Evolutionary conservation across 2,888 invertebrate species (phyloP), one percentile per base, ranked within the genome.

Genomic region (Eupithecia vulgata): DNA sequence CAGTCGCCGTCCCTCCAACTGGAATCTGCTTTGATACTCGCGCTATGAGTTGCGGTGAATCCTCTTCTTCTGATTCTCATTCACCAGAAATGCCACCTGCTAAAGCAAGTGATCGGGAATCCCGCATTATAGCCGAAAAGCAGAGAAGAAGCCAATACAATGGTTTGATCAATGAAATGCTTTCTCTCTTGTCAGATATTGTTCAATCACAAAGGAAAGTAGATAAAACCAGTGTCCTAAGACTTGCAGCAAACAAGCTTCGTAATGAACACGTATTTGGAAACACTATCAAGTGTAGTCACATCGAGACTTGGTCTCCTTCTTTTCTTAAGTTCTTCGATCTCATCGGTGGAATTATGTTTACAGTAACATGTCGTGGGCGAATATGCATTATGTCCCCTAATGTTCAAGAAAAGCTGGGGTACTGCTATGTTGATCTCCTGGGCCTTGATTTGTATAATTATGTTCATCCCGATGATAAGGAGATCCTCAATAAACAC

Each of bases 41-140:
- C 72, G 76, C 82, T 62, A 79, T 84, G 13, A 87, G 83, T 76
- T 89, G 90, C 75, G 89, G 91, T n/a, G 93, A 92, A 78, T 93
- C 75, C 21, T 70, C 92, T n/a, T 92, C 93, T 15, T 92, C 91
- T 1, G 93, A 93, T 74, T 90, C 93, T 8, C 92, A 84, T 70
- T 93, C 93, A n/a, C 93, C 93, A 72, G 92, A 92, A 77, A 81
- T 90, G 80, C 87, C 89, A 21, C 81, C 88, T 57, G 87, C 86
- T 5, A 92, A 91, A 82, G 97, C 97, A 80, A 96, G 96, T 83
- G 97, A 96, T 85, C 96, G 98, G 74, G 97, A 97, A 86, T 96
- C 97, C 82, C 96, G 99, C 76, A 98, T 98, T 87, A 95, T 96
- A 86, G 98, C 98, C 13, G 99, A 99, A 89, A 99, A 99, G 91